Percentiles rank a stretch among this genome's conserved stretches.
Evolutionary conservation across 2,113 vertebrate genomes (phyloP).

Genomic region (Cyphomyrus plagiostoma): DNA sequence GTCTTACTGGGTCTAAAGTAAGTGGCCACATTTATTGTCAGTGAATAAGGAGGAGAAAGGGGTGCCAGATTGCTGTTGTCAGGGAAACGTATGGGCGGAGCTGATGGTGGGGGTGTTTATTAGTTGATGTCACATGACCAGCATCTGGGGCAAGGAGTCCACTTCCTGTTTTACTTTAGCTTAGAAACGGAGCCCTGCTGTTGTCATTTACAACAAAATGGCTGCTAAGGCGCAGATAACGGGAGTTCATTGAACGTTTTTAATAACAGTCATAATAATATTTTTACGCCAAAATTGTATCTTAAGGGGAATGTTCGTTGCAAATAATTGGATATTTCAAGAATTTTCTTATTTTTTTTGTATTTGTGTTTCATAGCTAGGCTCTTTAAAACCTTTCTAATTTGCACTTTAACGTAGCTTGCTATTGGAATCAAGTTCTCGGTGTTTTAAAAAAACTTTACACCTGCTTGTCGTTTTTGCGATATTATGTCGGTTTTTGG

Average conservation of each 20-base stretch:
- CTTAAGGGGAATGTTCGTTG: conserved; percentile 39
- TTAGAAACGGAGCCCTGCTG: conserved; percentile 59
- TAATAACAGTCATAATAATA: conserved; percentile 30
- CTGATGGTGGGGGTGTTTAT: conserved; percentile 53
- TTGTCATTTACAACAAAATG: conserved; percentile 93
- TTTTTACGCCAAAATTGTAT: conserved; percentile 19
- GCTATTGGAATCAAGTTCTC: conserved; percentile 10
- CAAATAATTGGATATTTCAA: conserved; percentile 17
- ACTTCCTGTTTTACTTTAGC: conserved; percentile 71
- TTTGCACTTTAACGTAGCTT: conserved; percentile 36
- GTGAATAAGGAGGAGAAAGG: not conserved
- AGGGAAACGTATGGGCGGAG: conserved; percentile 53
- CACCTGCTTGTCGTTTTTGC: conserved; percentile 23
- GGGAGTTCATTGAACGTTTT: conserved; percentile 57
- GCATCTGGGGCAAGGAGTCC: conserved; percentile 39
- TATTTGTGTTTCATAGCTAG: conserved; percentile 9
- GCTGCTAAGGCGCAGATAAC: conserved; percentile 73
- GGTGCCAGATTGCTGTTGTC: conserved; percentile 46
- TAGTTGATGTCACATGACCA: conserved; percentile 61
- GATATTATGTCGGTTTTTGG: not conserved
- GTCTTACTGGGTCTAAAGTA: not conserved
- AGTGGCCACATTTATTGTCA: not conserved
- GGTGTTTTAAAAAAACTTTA: conserved; percentile 2
- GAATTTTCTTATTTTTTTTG: conserved; percentile 26
- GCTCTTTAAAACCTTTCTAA: not conserved